phyloP scores from a whole-genome alignment of 1,140 invertebrate species.

The Anastrepha obliqua region DNA sequence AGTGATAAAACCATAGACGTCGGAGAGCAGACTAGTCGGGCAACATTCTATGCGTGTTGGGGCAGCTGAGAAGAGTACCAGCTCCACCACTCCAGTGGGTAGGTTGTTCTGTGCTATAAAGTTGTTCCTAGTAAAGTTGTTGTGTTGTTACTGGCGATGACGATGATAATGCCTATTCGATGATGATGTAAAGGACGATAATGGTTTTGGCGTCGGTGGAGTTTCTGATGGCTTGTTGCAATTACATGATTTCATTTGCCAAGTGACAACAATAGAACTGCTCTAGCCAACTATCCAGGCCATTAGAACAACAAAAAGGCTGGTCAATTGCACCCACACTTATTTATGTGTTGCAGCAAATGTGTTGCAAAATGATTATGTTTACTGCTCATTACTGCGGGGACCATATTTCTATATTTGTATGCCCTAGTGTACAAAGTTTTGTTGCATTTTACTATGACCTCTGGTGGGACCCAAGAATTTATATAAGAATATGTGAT shows the following conservation, averaged over 20 bases:
- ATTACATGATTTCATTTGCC: constrained; percentile 13
- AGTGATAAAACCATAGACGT: constrained; percentile 38
- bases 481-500: constrained; percentile 14
- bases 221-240: constrained; percentile 14
- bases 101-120: background rate
- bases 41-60: background rate
- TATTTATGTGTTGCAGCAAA: background rate
- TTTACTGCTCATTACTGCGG: constrained; percentile 49
- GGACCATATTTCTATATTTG: background rate
- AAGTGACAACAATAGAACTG: constrained; percentile 13
- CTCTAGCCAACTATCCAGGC: constrained; percentile 2
- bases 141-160: background rate
- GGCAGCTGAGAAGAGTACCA: background rate
- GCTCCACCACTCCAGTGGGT: background rate
- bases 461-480: background rate
- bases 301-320: constrained; percentile 4
- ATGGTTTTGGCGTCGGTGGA: constrained; percentile 33
- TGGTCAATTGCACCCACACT: constrained; percentile 49
- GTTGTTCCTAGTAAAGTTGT: background rate
- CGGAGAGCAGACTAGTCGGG: background rate
- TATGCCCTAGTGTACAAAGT: background rate
- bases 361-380: background rate
- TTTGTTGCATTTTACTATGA: background rate
- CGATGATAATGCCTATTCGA: constrained; percentile 17
- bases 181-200: constrained; percentile 33